Base-by-base conservation (phyloP, 2,888 invertebrate species). In the Diaphora mendica region DNA sequence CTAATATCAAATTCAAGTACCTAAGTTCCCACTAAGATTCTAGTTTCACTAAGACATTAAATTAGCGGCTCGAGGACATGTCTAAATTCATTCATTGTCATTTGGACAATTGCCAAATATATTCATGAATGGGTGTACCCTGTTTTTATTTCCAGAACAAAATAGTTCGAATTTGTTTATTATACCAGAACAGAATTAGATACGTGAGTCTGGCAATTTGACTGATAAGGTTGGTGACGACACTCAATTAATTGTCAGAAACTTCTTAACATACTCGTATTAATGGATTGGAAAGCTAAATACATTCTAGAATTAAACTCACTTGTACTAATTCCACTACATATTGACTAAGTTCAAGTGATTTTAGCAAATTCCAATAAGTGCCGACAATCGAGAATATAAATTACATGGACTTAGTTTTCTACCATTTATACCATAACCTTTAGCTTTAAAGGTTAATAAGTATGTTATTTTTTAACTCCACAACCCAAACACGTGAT, bases 11-110 rank as follows among this genome's bases (percentile, higher is more conserved):
- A 42, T 23, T 51, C 39, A 17, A 39, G 26, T 62, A 3, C 15
- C 59, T 11, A 35, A 68, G 42, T 44, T 68, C 44, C 23, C 30
- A 13, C 64, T 48, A 64, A 74, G 73, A 75, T 73, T 44, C 73
- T 26, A 48, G 70, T 72, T 71, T n/a, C 48, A 76, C 70, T 67
- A 74, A 77, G 72, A 72, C 72, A 76, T 55, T 71, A 55, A 73
- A 72, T 68, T 71, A 76, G 65, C 55, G 51, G 75, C 74, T 77
- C 82, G 81, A 79, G 79, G 79, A 77, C 77, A 78, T 76, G 74
- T 84, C 79, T 84, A 82, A 81, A 82, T 84, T 81, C 80, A 84
- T 84, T 84, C 83, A 84, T 78, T 71, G 80, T 72, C 15, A 70
- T 78, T 78, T 84, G 84, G 83, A 76, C 42, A 33, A 39, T 44